These are phyloP conservation scores for Caranx ignobilis DNA, from an alignment of 2,113 vertebrate species.

Conservation along the genomic window DNA sequence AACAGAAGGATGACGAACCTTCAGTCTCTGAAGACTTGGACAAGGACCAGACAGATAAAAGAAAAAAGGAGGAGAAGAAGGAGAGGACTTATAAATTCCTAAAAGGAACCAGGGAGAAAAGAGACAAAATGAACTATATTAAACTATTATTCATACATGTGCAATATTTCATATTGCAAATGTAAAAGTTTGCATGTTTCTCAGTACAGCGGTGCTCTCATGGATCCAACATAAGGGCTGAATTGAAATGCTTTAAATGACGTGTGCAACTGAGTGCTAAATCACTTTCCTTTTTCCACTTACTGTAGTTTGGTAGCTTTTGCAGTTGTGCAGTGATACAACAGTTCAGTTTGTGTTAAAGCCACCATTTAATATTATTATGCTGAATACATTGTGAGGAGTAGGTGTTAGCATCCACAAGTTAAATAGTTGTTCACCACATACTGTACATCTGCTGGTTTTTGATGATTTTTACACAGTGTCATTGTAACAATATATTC, in stretches of 20 bases:
- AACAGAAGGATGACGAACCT: slow-evolving; percentile 43
- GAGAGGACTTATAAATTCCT: too few species aligned
- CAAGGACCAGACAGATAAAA: slow-evolving; percentile 11
- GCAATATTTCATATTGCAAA: neutral
- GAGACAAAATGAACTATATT: neutral
- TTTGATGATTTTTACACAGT: neutral
- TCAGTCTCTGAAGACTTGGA: slow-evolving; percentile 59
- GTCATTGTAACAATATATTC: neutral
- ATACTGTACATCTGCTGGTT: neutral
- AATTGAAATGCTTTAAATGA: neutral
- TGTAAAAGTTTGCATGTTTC: neutral
- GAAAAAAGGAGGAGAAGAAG: neutral
- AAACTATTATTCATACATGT: neutral
- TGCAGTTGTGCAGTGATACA: neutral
- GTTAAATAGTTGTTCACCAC: neutral
- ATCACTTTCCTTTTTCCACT: neutral
- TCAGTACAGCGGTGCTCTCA: neutral
- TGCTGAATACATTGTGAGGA: neutral
- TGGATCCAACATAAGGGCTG: neutral
- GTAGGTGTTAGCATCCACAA: neutral
- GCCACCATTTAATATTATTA: neutral
- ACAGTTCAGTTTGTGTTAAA: neutral
- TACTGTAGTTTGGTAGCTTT: too few species aligned
- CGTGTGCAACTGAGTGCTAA: neutral
- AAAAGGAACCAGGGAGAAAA: neutral